Base-by-base conservation (phyloP, 2,888 invertebrate species). In the Trichopria drosophilae region DNA sequence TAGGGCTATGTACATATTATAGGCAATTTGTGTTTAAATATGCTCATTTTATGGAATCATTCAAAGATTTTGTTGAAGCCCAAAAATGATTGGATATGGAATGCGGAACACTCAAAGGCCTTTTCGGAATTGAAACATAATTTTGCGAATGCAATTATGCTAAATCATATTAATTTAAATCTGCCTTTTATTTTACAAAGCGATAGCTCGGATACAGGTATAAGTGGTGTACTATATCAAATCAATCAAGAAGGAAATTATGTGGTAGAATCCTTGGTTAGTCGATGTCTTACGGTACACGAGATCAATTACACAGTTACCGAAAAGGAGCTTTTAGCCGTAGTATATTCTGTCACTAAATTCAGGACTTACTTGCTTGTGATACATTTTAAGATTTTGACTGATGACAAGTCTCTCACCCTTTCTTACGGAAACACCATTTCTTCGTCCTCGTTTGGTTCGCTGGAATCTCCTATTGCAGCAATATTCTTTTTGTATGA, bases 401-500 rank as follows among this genome's bases (percentile, higher is more conserved):
- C 62, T 0, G 70, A n/a, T n/a, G n/a, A n/a, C n/a, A n/a, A n/a
- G n/a, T n/a, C n/a, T n/a, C n/a, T n/a, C n/a, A n/a, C n/a, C n/a
- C 0, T 70, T 65, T 42, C 29, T 70, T 5, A 53, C 52, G 10
- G 54, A 47, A 0, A 67, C 69, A 22, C 44, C 58, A 6, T 50
- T 65, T 22, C 52, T 58, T 4, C 59, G 49, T 13, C 45, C 59
- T 1, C 49, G 67, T 1, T 28, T 70, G 1, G 55, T 54, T 3
- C 45, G 69, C 1, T 70, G 68, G 67, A 50, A 57, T 12, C 19
- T 63, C 0, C 49, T 51, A 6, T 32, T 67, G 5, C 62, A 66
- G 18, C 61, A 64, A 39, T 69, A 60, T 46, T 35, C 51, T 34
- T 68, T 61, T 35, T 32, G 9, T 0, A 67, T 1, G 44, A 51